These are phyloP conservation scores for Litoditis marina DNA, from an alignment of 2,888 invertebrate genomes.

Conservation along the genomic window DNA sequence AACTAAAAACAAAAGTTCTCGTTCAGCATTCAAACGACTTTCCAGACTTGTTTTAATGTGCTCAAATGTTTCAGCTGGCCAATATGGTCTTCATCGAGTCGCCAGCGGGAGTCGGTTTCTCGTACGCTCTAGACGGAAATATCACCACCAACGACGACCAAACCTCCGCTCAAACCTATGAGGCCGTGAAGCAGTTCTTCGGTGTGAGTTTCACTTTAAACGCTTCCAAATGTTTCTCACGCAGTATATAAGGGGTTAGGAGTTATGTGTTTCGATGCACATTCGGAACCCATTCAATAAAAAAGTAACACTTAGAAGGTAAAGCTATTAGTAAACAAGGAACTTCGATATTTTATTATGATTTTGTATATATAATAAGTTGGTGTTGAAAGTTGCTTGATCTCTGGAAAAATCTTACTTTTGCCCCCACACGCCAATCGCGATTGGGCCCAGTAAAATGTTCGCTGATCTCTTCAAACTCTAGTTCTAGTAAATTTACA, in stretches of 20 bases:
- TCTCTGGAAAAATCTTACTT: no score
- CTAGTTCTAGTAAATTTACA: no score
- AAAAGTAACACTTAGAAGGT: no score
- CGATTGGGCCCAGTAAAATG: no score
- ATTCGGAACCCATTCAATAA: not conserved
- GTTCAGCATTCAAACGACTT: not conserved
- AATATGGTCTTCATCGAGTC: conserved; percentile 67
- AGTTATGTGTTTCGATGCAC: not conserved
- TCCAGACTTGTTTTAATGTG: not conserved
- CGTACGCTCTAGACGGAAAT: conserved; percentile 64
- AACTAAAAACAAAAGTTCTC: no score
- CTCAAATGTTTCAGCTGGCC: conserved; percentile 60
- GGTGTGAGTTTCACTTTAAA: conserved; percentile 14
- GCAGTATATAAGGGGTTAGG: not conserved
- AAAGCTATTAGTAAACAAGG: no score
- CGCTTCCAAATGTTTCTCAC: conserved; percentile 1
- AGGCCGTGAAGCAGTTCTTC: conserved; percentile 66
- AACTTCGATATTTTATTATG: no score
- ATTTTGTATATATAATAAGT: no score
- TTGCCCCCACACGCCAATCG: no score
- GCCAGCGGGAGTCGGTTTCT: conserved; percentile 67
- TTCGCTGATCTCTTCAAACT: no score
- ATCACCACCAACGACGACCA: conserved; percentile 61
- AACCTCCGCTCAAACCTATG: conserved; percentile 64
- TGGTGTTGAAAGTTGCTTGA: no score